Evolutionary conservation across 2,797 vertebrate genomes (phyloP), one percentile per base, ranked within the genome.

Genomic region (Phrynocephalus forsythii): DNA sequence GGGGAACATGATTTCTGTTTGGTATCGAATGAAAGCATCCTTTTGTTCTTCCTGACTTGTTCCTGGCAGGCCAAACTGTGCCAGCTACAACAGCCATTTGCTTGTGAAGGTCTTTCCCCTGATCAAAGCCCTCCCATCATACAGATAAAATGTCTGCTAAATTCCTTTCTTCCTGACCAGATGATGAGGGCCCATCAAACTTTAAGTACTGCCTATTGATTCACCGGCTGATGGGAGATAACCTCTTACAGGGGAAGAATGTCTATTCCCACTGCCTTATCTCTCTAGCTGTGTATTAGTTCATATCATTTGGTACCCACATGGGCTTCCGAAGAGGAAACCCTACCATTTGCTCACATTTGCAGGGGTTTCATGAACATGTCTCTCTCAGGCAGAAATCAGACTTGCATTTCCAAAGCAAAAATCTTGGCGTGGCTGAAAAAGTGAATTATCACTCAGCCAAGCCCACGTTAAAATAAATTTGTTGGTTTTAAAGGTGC

Each of bases 101-200:
- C 76, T 77, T 85, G 60, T n/a, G 84, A 85, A 88, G 71, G 83
- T 82, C 83, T 88, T 76, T 88, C 63, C 48, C 50, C 79, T 88
- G 83, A 85, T 82, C 87, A 88, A 88, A 85, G 71, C 26, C 63
- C 71, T 81, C 60, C 24, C 11, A 10, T 85, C 9, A 56, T 76
- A 67, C n/a, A 82, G 87, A 88, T 88, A 85, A 88, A 76, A n/a
- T 69, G 78, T 56, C 71, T 69, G 30, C 78, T 85, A 56, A 76
- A 76, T 68, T 82, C 24, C 71, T 68, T 81, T 85, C 83, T 88
- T 85, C 78, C 50, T 85, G 71, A 66, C 71, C 87, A 85, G 71
- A 85, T 85, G 83, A 68, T 76, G 78, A 88, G 77, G 79, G 83
- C 56, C 71, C 71, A 85, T 85, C 83, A 85, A 85, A n/a, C 44